Conservation (phyloP, 2,113 vertebrate species). For the Picathartes gymnocephalus region DNA sequence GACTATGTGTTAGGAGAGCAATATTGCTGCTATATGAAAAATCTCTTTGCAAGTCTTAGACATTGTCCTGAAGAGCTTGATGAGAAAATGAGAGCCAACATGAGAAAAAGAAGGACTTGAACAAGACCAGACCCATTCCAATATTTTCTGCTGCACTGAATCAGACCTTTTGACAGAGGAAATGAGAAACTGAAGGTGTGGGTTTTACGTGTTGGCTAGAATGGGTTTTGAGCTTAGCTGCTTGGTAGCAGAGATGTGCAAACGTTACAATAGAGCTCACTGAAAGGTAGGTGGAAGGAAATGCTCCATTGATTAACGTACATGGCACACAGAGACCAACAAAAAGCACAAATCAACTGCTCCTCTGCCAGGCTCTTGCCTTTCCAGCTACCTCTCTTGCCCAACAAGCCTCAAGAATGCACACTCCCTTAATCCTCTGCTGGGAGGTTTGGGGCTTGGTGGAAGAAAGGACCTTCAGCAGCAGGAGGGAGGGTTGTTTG, state of each 20-base stretch:
- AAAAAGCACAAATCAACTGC: neutral
- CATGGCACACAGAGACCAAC: neutral
- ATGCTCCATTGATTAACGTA: neutral
- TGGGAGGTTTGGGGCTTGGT: neutral
- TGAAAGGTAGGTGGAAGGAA: neutral
- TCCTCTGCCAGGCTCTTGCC: neutral
- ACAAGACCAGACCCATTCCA: neutral
- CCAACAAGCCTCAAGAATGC: constrained; percentile 17
- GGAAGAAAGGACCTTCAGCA: constrained; percentile 16
- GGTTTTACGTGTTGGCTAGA: neutral
- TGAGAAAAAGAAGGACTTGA: neutral
- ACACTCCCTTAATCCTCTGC: constrained; percentile 24
- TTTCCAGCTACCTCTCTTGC: neutral
- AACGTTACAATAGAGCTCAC: neutral
- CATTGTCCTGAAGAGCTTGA: neutral
- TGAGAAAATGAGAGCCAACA: neutral
- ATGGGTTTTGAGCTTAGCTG: neutral
- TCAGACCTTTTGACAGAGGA: neutral
- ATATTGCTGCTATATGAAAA: neutral
- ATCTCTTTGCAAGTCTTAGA: neutral
- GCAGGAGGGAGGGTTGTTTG: constrained; percentile 21
- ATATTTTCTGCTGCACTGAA: neutral
- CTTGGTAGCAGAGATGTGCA: neutral
- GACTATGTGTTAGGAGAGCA: neutral
- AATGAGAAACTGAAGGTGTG: neutral